Conservation (phyloP, 2,888 invertebrate genomes). For the Orgyia antiqua region DNA sequence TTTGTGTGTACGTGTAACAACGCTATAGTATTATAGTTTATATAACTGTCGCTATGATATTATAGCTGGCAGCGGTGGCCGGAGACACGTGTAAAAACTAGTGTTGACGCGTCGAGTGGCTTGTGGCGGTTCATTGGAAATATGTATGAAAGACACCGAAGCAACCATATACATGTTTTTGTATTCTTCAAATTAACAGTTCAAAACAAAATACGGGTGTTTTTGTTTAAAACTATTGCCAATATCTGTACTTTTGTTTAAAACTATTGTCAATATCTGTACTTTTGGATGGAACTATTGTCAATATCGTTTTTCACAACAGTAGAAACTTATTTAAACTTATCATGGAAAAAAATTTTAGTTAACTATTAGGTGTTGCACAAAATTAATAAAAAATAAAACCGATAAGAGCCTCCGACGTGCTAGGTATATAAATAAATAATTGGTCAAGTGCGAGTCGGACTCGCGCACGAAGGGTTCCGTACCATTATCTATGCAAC, state of each 20-base stretch:
- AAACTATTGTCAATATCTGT: too few relatives aligned
- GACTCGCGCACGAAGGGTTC: too few relatives aligned
- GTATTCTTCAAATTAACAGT: too few relatives aligned
- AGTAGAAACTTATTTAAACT: too few relatives aligned
- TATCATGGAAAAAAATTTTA: too few relatives aligned
- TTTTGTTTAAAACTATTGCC: neutral
- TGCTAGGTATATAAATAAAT: too few relatives aligned
- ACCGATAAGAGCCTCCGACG: slow-evolving; percentile 13
- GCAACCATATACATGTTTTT: too few relatives aligned
- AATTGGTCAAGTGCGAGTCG: too few relatives aligned
- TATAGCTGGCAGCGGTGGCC: slow-evolving; percentile 22
- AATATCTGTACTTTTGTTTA: neutral
- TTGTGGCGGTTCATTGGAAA: slow-evolving; percentile 9
- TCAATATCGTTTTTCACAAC: too few relatives aligned
- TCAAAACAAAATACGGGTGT: too few relatives aligned
- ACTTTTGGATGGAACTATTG: neutral
- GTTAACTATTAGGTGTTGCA: slow-evolving; percentile 9
- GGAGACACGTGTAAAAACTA: slow-evolving; percentile 25
- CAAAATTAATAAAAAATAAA: slow-evolving; percentile 9
- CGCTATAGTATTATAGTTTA: slow-evolving; percentile 35
- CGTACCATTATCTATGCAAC: too few relatives aligned
- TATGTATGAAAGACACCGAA: too few relatives aligned
- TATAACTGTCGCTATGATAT: slow-evolving; percentile 26
- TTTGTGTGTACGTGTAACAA: slow-evolving; percentile 24
- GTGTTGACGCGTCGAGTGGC: slow-evolving; percentile 19